Evolutionary conservation across 2,888 invertebrate species (phyloP), one percentile per base, ranked within the genome.

Genomic region (Athalia rosae): DNA sequence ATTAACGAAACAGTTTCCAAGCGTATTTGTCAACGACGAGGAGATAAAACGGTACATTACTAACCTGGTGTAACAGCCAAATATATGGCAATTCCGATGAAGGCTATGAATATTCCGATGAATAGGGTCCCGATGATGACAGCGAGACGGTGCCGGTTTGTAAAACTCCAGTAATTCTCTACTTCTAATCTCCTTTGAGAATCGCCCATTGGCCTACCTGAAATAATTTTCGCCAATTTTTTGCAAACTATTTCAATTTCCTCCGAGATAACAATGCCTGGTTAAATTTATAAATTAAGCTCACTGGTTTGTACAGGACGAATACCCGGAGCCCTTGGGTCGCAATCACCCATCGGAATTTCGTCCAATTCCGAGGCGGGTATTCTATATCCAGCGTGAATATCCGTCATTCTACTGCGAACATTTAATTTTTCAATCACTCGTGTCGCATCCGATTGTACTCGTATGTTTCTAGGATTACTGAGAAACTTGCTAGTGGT

Each of bases 321-420:
- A 7, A n/a, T 11, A 53, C 53, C 7, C n/a, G n/a, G 53, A 13
- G 43, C 5, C 5, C 50, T 53, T 6, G 58, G 43, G 11, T 53
- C 28, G 11, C 28, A 41, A 56, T 76, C 76, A 2, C 41, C 58
- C 28, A 81, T 78, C 9, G 81, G 69, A 9, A 79, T 64, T 9
- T 81, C 80, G 13, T 80, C 80, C 78, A 81, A 62, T 45, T 80
- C 71, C 43, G 69, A 77, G 7, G 73, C n/a, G 43, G 79, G 69
- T 41, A 71, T 43, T 3, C 47, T 62, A 79, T 78, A 76, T 41
- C 71, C 79, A 11, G 62, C 69, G 28, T 53, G 78, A 50, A 69
- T 67, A 11, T 73, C 76, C 9, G 67, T 59, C 82, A 82, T 82
- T 77, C 50, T 77, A 15, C 58, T 59, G 47, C 11, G 45, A 71